Base-by-base conservation (phyloP, 2,888 invertebrate species). In the Anaspis maculata region DNA sequence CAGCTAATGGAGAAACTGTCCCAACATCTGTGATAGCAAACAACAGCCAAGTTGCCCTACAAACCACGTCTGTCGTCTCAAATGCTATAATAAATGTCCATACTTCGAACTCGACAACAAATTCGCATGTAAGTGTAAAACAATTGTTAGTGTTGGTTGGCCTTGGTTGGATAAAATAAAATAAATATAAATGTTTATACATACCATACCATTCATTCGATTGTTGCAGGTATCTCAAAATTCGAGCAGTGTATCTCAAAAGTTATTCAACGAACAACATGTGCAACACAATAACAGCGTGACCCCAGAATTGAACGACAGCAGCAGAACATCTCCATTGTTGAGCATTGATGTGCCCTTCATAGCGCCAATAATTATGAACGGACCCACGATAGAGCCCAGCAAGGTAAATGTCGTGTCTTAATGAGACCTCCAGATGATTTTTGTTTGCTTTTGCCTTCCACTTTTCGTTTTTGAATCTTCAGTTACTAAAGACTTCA, bases 321-420 rank as follows among this genome's bases (percentile, higher is more conserved):
- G 73, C 54, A 72, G 71, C 37, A 70, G 74, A 12, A 72, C 75
- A 42, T 73, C 73, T 25, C 57, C 69, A 37, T 68, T 69, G 16
- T 53, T 59, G 15, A 48, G 43, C 19, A 31, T 48, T 27, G 54
- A 53, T 28, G 41, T 48, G 22, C 37, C 44, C 16, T 51, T 48
- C 42, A 59, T 30, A 38, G 35, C 38, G 28, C 42, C 39, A 30
- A 25, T 39, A 9, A 41, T 59, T n/a, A 64, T 71, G 59, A 72
- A 72, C 54, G 71, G 72, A 37, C 69, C 71, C 23, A 56, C 62
- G 13, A 57, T 61, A 45, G 61, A 61, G 36, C n/a, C n/a, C n/a
- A 59, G 54, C 37, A 64, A 62, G 52, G 61, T 61, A 51, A 30
- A 30, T 32, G 30, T 32, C 26, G 1, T 9, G 25, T 13, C 3